These are phyloP conservation scores for Heliconius eleuchia DNA, from an alignment of 1,140 invertebrate species.

Conservation along the genomic window DNA sequence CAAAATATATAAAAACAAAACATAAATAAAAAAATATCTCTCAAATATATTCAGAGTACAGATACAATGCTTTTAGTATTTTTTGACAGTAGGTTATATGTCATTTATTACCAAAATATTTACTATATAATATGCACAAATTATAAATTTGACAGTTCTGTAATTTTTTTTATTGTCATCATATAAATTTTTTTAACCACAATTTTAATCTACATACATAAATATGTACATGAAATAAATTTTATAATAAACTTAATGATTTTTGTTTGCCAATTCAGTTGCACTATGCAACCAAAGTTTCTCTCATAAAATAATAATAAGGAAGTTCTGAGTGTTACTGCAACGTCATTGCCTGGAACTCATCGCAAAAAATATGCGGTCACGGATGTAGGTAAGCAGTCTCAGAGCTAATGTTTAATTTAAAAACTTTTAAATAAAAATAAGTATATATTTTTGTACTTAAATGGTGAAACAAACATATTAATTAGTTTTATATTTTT, in stretches of 20 bases:
- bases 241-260: too few relatives aligned
- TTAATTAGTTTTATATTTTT: not conserved
- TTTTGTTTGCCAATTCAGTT: not conserved
- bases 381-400: slow-evolving; percentile 15
- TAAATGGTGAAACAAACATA: not conserved
- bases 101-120: too few relatives aligned
- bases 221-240: too few relatives aligned
- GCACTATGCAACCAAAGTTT: not conserved
- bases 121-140: too few relatives aligned
- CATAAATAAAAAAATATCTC: too few relatives aligned
- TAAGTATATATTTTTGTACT: not conserved
- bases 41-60: too few relatives aligned
- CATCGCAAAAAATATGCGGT: slow-evolving; percentile 8
- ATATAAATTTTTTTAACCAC: not conserved
- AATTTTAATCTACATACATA: not conserved
- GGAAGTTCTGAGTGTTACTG: slow-evolving; percentile 16
- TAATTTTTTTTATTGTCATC: too few relatives aligned
- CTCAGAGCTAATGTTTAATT: not conserved
- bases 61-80: too few relatives aligned
- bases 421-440: not conserved
- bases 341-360: slow-evolving; percentile 8
- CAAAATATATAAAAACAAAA: too few relatives aligned
- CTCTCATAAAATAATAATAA: slow-evolving; percentile 20
- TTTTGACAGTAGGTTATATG: too few relatives aligned
- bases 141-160: too few relatives aligned